Evolutionary conservation across 2,888 invertebrate genomes (phyloP).

Genomic region (Luperina nickerlii): DNA sequence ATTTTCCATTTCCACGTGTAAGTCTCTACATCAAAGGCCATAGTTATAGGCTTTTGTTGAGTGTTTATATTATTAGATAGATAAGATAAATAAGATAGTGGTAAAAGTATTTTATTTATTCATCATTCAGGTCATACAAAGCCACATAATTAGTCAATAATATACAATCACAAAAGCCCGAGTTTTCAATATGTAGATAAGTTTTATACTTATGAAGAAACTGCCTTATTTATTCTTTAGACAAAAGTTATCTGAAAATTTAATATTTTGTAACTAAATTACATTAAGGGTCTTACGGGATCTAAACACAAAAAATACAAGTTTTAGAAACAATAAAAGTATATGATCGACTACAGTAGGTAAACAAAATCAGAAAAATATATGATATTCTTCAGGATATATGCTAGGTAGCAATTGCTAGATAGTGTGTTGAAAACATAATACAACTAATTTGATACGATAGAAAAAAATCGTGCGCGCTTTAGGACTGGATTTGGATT

Average conservation of each 20-base stretch:
- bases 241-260: neutral
- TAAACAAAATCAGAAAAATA: no score
- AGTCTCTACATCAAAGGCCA: neutral
- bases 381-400: no score
- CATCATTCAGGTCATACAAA: neutral
- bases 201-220: neutral
- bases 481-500: no score
- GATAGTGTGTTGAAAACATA: no score
- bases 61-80: constrained; percentile 6
- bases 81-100: constrained; percentile 6
- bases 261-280: no score
- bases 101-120: neutral
- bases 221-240: neutral
- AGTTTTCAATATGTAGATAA: neutral
- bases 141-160: neutral
- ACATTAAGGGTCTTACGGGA: no score
- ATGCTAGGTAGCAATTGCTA: no score
- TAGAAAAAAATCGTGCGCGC: no score
- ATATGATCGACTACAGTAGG: no score
- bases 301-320: no score
- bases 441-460: no score
- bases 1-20: neutral
- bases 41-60: neutral
- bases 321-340: no score
- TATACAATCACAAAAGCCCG: neutral